phyloP scores from a whole-genome alignment of 2,113 vertebrate genomes.

The Loxodonta africana region DNA sequence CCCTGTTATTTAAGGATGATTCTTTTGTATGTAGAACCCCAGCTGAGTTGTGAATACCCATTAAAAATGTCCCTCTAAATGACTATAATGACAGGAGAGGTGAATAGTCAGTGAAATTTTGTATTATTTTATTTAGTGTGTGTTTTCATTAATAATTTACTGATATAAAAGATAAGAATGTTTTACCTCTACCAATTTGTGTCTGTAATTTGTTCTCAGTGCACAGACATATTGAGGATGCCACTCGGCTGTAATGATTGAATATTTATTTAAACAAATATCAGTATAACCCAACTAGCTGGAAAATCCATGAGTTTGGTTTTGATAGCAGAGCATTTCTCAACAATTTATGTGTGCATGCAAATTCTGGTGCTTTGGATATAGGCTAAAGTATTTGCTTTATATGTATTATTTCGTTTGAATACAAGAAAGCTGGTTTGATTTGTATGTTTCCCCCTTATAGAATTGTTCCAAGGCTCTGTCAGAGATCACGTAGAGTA shows the following conservation, averaged over 20 bases:
- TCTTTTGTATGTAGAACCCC: constrained; percentile 84
- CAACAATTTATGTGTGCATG: constrained; percentile 92
- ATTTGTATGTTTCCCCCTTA: constrained; percentile 94
- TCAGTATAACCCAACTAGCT: constrained; percentile 92
- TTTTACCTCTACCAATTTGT: constrained; percentile 89
- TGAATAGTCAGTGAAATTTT: constrained; percentile 88
- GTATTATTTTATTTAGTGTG: constrained; percentile 88
- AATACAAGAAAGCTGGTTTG: constrained; percentile 93
- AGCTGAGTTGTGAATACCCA: constrained; percentile 86
- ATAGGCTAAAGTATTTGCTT: constrained; percentile 93
- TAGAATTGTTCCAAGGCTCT: constrained; percentile 95
- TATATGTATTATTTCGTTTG: constrained; percentile 94
- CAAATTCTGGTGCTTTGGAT: constrained; percentile 91
- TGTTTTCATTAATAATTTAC: constrained; percentile 90
- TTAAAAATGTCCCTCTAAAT: constrained; percentile 89
- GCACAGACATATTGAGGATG: constrained; percentile 90
- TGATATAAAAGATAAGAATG: constrained; percentile 89
- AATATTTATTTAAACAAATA: constrained; percentile 94
- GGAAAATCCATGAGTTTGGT: constrained; percentile 91
- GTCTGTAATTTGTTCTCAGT: constrained; percentile 88
- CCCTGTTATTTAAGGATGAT: constrained; percentile 81
- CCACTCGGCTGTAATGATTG: constrained; percentile 88
- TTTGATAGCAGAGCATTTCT: constrained; percentile 91
- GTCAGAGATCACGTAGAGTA: constrained; percentile 94
- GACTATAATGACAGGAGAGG: constrained; percentile 87